Evolutionary conservation across 2,888 invertebrate genomes (phyloP).

Genomic region (Sarcophaga subvicina): DNA sequence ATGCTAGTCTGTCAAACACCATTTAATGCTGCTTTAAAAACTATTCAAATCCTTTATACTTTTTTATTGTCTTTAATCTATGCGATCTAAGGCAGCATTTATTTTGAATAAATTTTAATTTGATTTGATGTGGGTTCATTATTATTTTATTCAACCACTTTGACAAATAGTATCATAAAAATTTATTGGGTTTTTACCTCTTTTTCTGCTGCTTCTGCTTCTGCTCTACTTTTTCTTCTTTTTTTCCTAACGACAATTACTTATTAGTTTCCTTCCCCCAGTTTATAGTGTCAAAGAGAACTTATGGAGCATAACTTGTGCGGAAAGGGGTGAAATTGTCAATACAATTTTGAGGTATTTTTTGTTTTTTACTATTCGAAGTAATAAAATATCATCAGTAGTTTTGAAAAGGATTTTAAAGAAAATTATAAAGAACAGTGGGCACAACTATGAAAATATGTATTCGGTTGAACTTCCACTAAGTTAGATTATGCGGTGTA

Average conservation of each 20-base stretch:
- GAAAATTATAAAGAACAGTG: background rate
- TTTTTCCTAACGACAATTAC: conserved; percentile 20
- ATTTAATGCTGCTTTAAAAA: background rate
- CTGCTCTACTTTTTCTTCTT: background rate
- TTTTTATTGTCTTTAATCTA: conserved; percentile 29
- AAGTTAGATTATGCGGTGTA: too few species aligned
- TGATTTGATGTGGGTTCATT: background rate
- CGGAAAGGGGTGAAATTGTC: background rate
- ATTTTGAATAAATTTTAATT: background rate
- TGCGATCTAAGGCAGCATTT: background rate
- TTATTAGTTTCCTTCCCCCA: background rate
- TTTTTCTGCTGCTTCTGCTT: background rate
- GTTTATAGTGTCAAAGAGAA: background rate
- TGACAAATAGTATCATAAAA: conserved; percentile 16
- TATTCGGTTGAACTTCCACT: too few species aligned
- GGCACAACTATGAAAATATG: background rate
- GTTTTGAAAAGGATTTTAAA: background rate
- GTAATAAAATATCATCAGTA: background rate
- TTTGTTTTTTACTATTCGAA: background rate
- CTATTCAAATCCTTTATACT: conserved; percentile 14
- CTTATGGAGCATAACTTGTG: conserved; percentile 1
- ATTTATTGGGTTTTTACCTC: background rate
- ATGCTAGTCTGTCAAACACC: background rate
- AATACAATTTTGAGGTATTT: background rate
- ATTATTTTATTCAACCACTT: background rate